Evolutionary conservation across 2,888 invertebrate genomes (phyloP).

Genomic region (Lumbricus terrestris): DNA sequence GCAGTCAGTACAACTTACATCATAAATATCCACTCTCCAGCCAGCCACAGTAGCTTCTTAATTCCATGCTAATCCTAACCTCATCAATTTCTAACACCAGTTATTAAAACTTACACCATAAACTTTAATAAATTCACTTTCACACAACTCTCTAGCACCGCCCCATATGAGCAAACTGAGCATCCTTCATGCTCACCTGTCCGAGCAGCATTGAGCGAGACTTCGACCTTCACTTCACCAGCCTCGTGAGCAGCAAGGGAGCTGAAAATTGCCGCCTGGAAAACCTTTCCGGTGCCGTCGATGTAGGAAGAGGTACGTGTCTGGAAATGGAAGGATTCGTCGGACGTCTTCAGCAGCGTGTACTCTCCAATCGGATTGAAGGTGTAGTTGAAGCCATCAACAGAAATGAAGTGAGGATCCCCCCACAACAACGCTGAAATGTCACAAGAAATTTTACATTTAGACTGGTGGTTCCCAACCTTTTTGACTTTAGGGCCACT

Average conservation of each 20-base stretch:
- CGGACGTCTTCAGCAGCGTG: slow-evolving; percentile 9
- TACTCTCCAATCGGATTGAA: slow-evolving; percentile 28
- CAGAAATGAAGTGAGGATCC: slow-evolving; percentile 25
- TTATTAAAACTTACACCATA: background rate
- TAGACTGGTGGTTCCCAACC: no score
- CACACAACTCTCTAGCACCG: background rate
- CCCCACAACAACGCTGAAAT: slow-evolving; percentile 28
- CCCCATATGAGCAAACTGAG: background rate
- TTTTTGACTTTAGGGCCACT: no score
- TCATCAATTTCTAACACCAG: background rate
- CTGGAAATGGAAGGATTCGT: slow-evolving; percentile 21
- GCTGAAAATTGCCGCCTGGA: slow-evolving; percentile 11
- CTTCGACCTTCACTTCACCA: slow-evolving; percentile 12
- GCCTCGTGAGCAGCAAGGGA: slow-evolving; percentile 16
- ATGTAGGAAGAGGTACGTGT: slow-evolving; percentile 11
- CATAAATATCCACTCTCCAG: no score
- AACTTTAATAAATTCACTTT: background rate
- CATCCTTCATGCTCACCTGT: background rate
- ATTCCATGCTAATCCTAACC: no score
- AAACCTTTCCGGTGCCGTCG: background rate
- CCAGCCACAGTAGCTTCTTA: no score
- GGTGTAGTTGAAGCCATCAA: slow-evolving; percentile 23
- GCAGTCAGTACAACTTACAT: no score
- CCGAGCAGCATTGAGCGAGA: background rate
- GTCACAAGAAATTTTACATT: no score